Conservation (phyloP, 2,888 invertebrate species). For the Minunthozetes semirufus region DNA sequence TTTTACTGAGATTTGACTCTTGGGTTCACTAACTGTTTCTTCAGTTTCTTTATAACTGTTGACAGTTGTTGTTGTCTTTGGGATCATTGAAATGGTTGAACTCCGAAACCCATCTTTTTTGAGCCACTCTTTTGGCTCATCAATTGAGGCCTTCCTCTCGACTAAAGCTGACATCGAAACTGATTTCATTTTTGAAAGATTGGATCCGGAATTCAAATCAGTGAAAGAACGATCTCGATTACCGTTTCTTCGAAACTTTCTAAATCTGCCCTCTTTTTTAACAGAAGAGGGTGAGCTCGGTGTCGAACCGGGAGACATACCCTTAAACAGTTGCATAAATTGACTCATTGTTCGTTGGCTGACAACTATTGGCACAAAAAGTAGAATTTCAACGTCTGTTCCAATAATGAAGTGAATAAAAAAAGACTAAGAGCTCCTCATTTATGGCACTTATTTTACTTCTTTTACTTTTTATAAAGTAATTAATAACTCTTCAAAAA, state of each 20-base stretch:
- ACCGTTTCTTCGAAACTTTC: background rate
- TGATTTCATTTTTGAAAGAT: background rate
- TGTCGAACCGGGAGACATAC: background rate
- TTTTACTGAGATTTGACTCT: background rate
- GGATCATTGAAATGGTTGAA: background rate
- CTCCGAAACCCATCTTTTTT: too few species aligned
- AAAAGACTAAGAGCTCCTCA: too few species aligned
- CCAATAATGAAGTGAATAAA: background rate
- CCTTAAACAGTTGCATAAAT: conserved; percentile 3
- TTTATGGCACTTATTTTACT: too few species aligned
- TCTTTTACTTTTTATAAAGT: too few species aligned
- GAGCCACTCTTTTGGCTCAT: too few species aligned
- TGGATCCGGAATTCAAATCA: background rate
- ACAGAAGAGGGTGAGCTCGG: too few species aligned
- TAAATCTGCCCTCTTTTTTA: conserved; percentile 1
- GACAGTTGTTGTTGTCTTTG: too few species aligned
- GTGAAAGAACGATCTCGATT: background rate
- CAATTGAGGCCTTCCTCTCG: background rate
- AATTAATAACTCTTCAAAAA: background rate
- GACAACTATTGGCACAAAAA: conserved; percentile 1
- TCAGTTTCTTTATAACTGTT: background rate
- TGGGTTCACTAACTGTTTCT: background rate
- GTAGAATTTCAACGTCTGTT: background rate
- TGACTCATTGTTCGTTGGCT: conserved; percentile 10
- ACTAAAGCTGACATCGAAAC: background rate